Evolutionary conservation across 2,113 vertebrate genomes (phyloP).

Genomic region (Vulpes vulpes): DNA sequence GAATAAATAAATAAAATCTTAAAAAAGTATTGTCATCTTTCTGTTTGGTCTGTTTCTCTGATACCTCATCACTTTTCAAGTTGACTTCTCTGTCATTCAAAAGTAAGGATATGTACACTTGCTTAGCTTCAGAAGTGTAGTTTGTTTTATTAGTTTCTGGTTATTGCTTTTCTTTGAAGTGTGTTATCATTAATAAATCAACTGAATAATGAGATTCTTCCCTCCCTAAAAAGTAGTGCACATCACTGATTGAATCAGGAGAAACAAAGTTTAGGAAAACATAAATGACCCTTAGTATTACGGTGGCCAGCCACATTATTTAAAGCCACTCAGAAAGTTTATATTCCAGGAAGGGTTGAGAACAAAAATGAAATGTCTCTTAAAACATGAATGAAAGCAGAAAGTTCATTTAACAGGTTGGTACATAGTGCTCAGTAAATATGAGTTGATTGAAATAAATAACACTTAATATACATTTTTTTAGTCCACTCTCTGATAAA

Average conservation of each 20-base stretch:
- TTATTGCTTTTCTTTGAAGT: not conserved
- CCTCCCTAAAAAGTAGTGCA: not conserved
- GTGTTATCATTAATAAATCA: not conserved
- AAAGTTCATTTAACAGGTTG: not conserved
- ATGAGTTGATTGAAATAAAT: not conserved
- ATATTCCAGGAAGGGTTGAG: not conserved
- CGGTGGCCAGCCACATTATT: not conserved
- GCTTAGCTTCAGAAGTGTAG: not conserved
- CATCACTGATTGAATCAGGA: not conserved
- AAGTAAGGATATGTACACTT: not conserved
- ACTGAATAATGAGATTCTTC: not conserved
- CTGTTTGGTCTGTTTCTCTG: constrained; percentile 21
- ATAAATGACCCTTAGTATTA: not conserved
- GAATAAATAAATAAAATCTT: no score
- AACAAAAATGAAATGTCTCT: not conserved
- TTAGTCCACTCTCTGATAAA: not conserved
- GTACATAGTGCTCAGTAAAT: not conserved
- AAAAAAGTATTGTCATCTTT: not conserved
- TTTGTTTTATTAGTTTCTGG: not conserved
- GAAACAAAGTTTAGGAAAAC: not conserved
- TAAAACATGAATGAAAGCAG: not conserved
- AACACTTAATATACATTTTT: not conserved
- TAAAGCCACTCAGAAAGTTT: not conserved
- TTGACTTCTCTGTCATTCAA: not conserved
- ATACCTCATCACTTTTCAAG: not conserved